A percentile compares a stretch with the other conserved stretches of the same genome.
Evolutionary conservation across 2,797 vertebrate genomes (phyloP).

Genomic region (Muscicapa striata): DNA sequence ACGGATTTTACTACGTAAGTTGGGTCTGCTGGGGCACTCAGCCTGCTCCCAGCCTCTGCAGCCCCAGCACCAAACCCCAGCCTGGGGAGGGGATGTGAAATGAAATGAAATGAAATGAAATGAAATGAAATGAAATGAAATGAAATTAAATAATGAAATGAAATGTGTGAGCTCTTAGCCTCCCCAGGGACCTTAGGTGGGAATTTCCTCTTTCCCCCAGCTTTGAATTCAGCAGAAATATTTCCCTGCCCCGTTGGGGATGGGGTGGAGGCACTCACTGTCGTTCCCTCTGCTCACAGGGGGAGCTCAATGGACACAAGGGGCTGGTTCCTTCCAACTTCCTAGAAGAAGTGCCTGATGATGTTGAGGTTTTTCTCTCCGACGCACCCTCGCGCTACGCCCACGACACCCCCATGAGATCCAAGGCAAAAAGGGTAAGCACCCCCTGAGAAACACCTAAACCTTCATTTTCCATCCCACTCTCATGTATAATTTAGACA

Average conservation of each 20-base stretch:
- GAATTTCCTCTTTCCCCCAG: not conserved
- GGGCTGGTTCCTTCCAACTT: constrained; percentile 99
- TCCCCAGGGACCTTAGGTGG: accelerated
- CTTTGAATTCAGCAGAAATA: not conserved
- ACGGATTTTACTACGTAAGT: constrained; percentile 98
- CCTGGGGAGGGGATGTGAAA: not conserved
- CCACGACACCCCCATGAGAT: constrained; percentile 83
- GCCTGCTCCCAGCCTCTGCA: accelerated
- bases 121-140: too few relatives aligned
- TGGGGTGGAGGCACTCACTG: not conserved
- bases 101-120: too few relatives aligned
- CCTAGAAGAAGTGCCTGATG: constrained; percentile 99
- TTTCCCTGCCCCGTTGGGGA: not conserved
- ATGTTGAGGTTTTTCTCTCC: constrained; percentile 95
- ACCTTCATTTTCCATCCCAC: constrained; percentile 70
- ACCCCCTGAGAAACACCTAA: not conserved
- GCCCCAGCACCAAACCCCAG: accelerated
- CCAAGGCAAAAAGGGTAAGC: constrained; percentile 99
- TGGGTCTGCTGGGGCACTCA: not conserved
- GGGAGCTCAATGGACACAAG: constrained; percentile 95
- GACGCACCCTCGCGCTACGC: constrained; percentile 85
- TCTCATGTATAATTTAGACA: not conserved
- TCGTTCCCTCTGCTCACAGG: constrained; percentile 67
- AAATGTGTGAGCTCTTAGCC: accelerated
- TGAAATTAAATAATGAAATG: too few relatives aligned